phyloP scores from a whole-genome alignment of 2,797 vertebrate species.

The Falco biarmicus region DNA sequence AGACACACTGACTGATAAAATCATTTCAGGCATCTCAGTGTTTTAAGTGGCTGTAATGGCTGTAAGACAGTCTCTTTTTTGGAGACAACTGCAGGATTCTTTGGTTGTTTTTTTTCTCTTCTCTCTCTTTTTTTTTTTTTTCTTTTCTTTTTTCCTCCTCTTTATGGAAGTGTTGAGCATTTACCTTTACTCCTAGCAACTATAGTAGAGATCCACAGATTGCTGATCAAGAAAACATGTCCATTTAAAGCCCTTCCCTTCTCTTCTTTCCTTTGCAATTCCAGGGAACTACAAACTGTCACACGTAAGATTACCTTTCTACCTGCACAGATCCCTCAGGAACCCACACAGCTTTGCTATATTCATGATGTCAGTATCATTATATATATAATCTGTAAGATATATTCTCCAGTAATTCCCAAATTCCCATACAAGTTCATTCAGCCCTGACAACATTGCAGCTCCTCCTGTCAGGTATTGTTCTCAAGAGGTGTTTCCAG shows the following conservation, averaged over 20 bases:
- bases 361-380: background rate
- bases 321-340: background rate
- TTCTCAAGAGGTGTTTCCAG: slow-evolving; percentile 50
- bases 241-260: background rate
- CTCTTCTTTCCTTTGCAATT: background rate
- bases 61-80: too few species aligned
- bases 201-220: background rate
- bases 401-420: slow-evolving; percentile 43
- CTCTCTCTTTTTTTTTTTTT: too few species aligned
- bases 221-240: background rate
- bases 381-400: background rate
- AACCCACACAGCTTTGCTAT: background rate
- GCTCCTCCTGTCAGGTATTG: slow-evolving; percentile 29
- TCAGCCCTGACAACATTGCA: background rate
- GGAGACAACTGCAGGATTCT: too few species aligned
- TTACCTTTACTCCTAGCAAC: background rate
- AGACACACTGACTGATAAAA: too few species aligned
- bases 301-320: background rate
- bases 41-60: too few species aligned
- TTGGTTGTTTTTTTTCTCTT: too few species aligned
- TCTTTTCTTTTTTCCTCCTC: background rate
- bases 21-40: too few species aligned
- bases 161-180: background rate
- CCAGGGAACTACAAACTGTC: background rate
- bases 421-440: slow-evolving; percentile 32